Conservation (phyloP, 2,888 invertebrate genomes). For the Caenorhabditis zanzibari region DNA sequence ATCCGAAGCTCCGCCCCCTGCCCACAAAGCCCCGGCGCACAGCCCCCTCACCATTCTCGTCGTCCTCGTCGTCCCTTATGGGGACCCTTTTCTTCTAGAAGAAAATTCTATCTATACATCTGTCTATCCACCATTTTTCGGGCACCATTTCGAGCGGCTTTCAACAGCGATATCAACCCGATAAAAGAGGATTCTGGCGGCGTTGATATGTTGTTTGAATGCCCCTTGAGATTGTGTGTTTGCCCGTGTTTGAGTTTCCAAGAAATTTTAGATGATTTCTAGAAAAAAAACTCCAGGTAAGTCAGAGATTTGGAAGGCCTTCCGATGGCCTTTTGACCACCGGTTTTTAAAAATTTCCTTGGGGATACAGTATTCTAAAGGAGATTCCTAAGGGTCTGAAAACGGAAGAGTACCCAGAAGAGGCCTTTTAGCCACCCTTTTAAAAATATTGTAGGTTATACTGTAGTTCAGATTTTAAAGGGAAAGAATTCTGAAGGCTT, state of each 20-base stretch:
- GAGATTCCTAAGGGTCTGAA: too few relatives aligned
- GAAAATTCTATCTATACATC: not conserved
- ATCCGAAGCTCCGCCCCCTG: not conserved
- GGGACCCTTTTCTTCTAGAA: constrained; percentile 15
- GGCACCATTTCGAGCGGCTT: constrained; percentile 50
- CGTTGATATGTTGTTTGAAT: constrained; percentile 66
- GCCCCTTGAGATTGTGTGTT: constrained; percentile 50
- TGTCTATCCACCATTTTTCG: not conserved
- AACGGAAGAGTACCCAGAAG: too few relatives aligned
- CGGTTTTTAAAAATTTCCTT: constrained; percentile 35
- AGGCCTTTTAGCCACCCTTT: not conserved
- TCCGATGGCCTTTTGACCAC: not conserved
- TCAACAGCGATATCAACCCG: constrained; percentile 55
- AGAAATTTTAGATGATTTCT: too few relatives aligned
- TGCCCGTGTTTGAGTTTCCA: constrained; percentile 1
- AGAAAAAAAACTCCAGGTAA: too few relatives aligned
- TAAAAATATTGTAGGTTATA: too few relatives aligned
- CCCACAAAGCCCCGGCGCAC: not conserved
- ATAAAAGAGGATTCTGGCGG: not conserved
- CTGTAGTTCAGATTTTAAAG: too few relatives aligned
- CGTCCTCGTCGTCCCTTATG: constrained; percentile 13
- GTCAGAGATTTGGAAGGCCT: too few relatives aligned
- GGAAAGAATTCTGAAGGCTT: too few relatives aligned
- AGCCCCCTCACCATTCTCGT: not conserved
- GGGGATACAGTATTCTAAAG: too few relatives aligned